A percentile compares a stretch with the other conserved stretches of the same genome.
phyloP scores from a whole-genome alignment of 1,140 invertebrate species.

The Zaprionus camerounensis region DNA sequence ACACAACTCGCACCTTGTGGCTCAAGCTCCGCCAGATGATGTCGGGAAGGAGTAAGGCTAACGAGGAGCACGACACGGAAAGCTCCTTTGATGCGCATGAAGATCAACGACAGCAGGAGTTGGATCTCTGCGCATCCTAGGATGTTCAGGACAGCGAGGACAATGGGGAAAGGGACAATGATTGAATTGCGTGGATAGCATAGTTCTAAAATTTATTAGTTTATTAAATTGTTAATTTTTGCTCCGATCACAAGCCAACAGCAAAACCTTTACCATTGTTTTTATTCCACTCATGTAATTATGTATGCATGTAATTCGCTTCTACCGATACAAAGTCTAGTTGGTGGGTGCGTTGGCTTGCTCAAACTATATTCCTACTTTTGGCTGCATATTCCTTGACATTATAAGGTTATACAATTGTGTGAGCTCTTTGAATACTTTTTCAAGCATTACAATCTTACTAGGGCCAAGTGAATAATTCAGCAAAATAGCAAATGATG shows the following conservation, averaged over 20 bases:
- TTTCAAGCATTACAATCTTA: no score
- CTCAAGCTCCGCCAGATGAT: constrained; percentile 33
- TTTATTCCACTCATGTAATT: no score
- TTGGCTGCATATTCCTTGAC: no score
- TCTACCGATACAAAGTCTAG: no score
- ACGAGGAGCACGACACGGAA: neutral
- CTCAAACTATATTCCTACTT: no score
- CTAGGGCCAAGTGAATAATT: no score
- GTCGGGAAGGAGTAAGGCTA: neutral
- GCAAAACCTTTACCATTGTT: neutral
- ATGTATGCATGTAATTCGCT: no score
- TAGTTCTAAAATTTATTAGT: neutral
- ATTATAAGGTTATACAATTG: no score
- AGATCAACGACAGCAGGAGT: neutral
- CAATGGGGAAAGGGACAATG: neutral
- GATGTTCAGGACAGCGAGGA: neutral
- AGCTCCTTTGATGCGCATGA: neutral
- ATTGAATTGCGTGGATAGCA: constrained; percentile 1
- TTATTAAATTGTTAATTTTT: constrained; percentile 5
- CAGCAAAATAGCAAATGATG: no score
- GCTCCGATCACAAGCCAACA: constrained; percentile 9
- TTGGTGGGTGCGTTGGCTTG: no score
- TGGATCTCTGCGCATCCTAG: neutral
- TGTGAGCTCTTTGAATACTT: no score
- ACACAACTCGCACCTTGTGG: constrained; percentile 47